Evolutionary conservation across 2,113 vertebrate genomes (phyloP), one percentile per base, ranked within the genome.

Genomic region (Spea multiplicata): DNA sequence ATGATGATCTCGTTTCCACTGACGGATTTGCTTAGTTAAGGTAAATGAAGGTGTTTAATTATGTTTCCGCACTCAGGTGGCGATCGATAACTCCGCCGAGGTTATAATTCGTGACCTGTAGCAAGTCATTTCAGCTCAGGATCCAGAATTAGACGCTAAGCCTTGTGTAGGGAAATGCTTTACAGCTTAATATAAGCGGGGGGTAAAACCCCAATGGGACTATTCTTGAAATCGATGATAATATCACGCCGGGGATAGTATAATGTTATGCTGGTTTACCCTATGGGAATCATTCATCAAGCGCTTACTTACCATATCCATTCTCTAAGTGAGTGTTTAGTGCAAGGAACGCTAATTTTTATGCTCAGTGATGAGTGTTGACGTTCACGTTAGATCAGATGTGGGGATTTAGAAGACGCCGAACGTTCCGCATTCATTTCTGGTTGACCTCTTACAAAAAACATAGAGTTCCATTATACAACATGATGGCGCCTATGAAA

Each of bases 21-120:
- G 67, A 77, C 75, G 70, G 66, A 70, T 8, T 12, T 77, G 75
- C 75, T 70, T 77, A 69, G 66, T 9, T 59, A 77, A 77, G 66
- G 66, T 70, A 70, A 64, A 71, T 78, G 62, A 64, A 71, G 46
- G 50, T 46, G 76, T 71, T 62, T 77, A 50, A 78, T 78, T 49
- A 52, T 65, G 55, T 78, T 59, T 47, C 50, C 13, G 57, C 17
- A 71, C 66, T 30, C 57, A 71, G 62, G 76, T 78, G n/a, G 10
- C 30, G 59, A 78, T 78, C 68, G 71, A 78, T 65, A 69, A 71
- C 17, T 64, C 57, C 57, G 52, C 67, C 8, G 75, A 66, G 75
- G 75, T 52, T 62, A 71, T 44, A 78, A 12, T 62, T 44, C 16
- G 5, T 76, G 75, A 69, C 66, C 53, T 76, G 61, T 57, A 4